Base-by-base conservation (phyloP, 2,797 vertebrate genomes). In the Gorsachius magnificus region DNA sequence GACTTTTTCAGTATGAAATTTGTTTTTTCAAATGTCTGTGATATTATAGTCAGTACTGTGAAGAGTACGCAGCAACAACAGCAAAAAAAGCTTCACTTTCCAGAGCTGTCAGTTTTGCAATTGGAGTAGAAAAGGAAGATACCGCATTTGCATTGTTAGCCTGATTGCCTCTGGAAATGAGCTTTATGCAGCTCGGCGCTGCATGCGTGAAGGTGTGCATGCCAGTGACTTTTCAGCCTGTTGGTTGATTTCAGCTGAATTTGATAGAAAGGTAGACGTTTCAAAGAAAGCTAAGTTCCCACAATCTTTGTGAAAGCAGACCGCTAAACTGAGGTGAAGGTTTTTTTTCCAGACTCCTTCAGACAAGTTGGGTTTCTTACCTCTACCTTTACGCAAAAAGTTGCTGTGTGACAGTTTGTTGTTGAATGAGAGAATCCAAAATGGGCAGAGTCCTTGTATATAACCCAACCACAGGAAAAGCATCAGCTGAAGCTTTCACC, bases 151-250 rank as follows among this genome's bases (percentile, higher is more conserved):
- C 48, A 22, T 18, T 54, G 33, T 66, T 88, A 46, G 13, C 22
- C 25, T 29, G 25, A n/a, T 66, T 70, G 36, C 13, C n/a, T 56
- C 72, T 91, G 57, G 54, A 89, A 77, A 76, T 58, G 21, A 93
- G 15, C 28, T 28, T 53, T 66, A 7, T 51, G 60, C 21, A 74
- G 1, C 18, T 74, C 60, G 26, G 24, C 29, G 6, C n/a, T 5
- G 0, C 35, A 28, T n/a, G 29, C 0, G 0, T 17, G 71, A 61
- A 75, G 63, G 31, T 51, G 17, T 1, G 0, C 31, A 16, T 72
- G 10, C 29, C 31, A 9, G 43, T 24, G 31, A 45, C 4, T 66
- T 85, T 70, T 61, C 54, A 69, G 17, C 21, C 63, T 50, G 11
- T 61, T 70, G 26, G 15, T 31, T 83, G 24, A 75, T 68, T 70